Percentiles rank a stretch among this genome's conserved stretches.
Evolutionary conservation across 1,140 invertebrate genomes (phyloP).

Genomic region (Scaptomyza pallida): DNA sequence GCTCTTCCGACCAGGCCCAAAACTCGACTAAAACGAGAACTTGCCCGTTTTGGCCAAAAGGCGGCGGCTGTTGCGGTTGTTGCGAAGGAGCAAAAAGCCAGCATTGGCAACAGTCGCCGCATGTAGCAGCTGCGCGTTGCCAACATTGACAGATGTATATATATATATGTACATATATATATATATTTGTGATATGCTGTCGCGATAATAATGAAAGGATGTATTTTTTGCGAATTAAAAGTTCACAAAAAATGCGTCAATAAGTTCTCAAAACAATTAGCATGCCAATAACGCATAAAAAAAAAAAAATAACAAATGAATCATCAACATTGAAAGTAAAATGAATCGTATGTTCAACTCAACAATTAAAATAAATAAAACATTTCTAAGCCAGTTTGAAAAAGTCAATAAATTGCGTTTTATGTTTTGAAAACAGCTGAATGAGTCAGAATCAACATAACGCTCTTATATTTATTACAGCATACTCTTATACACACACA

Average conservation of each 20-base stretch:
- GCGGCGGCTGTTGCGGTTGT: constrained; percentile 3
- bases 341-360: background rate
- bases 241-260: background rate
- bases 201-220: constrained; percentile 6
- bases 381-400: background rate
- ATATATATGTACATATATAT: background rate
- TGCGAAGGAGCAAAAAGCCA: constrained; percentile 9
- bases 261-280: constrained; percentile 6
- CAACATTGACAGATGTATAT: constrained; percentile 14
- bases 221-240: constrained; percentile 6
- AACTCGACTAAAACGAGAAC: constrained; percentile 55
- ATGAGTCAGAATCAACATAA: constrained; percentile 25
- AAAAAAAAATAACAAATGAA: background rate
- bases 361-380: constrained; percentile 21
- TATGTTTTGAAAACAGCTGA: constrained; percentile 11
- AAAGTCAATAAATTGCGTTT: constrained; percentile 38
- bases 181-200: constrained; percentile 37
- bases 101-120: constrained; percentile 2
- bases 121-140: constrained; percentile 51
- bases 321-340: constrained; percentile 6
- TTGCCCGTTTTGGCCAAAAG: constrained; percentile 3
- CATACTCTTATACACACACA: background rate
- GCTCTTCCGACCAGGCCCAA: constrained; percentile 49
- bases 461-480: constrained; percentile 3
- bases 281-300: constrained; percentile 4